Evolutionary conservation across 2,888 invertebrate species (phyloP).

Genomic region (Yponomeuta evonymella): DNA sequence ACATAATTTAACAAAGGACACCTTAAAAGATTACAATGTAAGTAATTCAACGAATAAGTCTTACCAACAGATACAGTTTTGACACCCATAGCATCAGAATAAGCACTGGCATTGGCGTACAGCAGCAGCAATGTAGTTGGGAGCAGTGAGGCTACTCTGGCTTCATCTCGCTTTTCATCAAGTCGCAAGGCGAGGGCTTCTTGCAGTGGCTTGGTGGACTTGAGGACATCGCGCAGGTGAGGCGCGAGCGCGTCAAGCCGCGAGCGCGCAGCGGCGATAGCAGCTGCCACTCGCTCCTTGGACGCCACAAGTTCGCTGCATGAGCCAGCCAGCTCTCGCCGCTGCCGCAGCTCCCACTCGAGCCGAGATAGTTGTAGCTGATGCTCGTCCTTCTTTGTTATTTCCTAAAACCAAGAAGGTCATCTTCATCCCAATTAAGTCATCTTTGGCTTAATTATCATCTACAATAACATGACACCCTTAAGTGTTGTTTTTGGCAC

Average conservation of each 20-base stretch:
- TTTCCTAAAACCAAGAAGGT: slow-evolving; percentile 63
- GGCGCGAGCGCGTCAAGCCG: slow-evolving; percentile 89
- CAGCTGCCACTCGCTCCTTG: slow-evolving; percentile 85
- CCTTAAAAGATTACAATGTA: background rate
- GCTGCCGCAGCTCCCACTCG: slow-evolving; percentile 93
- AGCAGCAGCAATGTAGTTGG: slow-evolving; percentile 90
- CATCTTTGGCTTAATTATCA: background rate
- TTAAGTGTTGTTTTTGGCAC: too few species aligned
- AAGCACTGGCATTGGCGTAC: slow-evolving; percentile 89
- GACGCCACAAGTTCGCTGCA: slow-evolving; percentile 84
- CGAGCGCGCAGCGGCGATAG: slow-evolving; percentile 84
- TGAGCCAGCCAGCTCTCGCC: slow-evolving; percentile 86
- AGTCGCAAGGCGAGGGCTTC: slow-evolving; percentile 89
- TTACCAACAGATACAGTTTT: slow-evolving; percentile 59
- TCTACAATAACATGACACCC: too few species aligned
- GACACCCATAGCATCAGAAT: slow-evolving; percentile 84
- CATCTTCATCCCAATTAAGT: background rate
- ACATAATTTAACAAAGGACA: slow-evolving; percentile 18
- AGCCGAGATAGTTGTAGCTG: slow-evolving; percentile 88
- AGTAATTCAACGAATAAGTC: slow-evolving; percentile 27
- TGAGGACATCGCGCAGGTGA: slow-evolving; percentile 76
- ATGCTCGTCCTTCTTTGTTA: slow-evolving; percentile 83
- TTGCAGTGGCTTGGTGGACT: slow-evolving; percentile 92
- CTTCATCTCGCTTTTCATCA: slow-evolving; percentile 86
- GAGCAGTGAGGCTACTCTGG: slow-evolving; percentile 83